phyloP scores from a whole-genome alignment of 2,888 invertebrate species.

The Tiliacea citrago region DNA sequence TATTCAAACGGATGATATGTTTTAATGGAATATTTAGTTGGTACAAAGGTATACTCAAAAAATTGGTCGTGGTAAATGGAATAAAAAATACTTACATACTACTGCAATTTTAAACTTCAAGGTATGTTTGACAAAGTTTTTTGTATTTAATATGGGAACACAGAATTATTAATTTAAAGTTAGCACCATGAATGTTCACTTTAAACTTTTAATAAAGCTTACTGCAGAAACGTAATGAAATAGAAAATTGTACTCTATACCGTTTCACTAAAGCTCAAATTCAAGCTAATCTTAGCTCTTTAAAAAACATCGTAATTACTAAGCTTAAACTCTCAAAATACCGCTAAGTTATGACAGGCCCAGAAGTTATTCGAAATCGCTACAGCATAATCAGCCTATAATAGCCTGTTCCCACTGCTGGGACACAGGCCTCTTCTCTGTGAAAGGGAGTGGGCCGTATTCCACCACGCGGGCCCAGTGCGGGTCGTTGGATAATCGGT shows the following conservation, averaged over 20 bases:
- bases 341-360: background rate
- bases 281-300: background rate
- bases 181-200: no score
- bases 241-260: background rate
- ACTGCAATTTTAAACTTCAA: background rate
- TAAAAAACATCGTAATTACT: background rate
- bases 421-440: background rate
- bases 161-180: background rate
- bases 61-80: background rate
- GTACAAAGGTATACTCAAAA: background rate
- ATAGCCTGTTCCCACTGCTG: background rate
- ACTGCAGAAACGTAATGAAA: background rate
- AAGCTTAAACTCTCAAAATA: background rate
- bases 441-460: background rate
- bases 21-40: constrained; percentile 13
- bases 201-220: background rate
- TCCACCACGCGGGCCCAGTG: background rate
- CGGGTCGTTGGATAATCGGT: background rate
- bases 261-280: background rate
- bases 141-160: no score
- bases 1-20: background rate
- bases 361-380: background rate
- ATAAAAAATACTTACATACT: constrained; percentile 9
- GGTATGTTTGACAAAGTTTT: background rate
- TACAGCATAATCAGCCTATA: background rate